Conservation (phyloP, 2,113 vertebrate species). For the Hypanus sabinus region DNA sequence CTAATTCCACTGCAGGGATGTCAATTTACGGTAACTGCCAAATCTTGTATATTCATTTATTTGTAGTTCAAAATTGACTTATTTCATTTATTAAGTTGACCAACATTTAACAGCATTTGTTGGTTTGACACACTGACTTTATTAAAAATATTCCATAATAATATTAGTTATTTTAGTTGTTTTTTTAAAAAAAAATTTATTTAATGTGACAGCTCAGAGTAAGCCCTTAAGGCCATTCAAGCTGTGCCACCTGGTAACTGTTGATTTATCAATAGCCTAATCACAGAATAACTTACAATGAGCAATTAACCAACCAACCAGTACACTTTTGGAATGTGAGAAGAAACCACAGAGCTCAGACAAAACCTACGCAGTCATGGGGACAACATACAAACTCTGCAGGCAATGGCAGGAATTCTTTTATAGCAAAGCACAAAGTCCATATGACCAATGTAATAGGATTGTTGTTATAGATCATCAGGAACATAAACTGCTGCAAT, state of each 20-base stretch:
- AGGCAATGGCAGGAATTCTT: too few species aligned
- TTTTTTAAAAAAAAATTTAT: too few species aligned
- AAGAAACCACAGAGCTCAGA: too few species aligned
- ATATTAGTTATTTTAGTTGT: background rate
- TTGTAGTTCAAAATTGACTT: background rate
- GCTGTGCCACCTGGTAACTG: too few species aligned
- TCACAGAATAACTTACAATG: too few species aligned
- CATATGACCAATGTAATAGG: background rate
- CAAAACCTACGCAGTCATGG: too few species aligned
- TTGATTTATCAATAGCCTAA: too few species aligned
- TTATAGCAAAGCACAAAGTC: background rate
- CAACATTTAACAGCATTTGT: background rate
- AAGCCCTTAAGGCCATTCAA: too few species aligned
- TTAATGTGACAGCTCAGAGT: too few species aligned
- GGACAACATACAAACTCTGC: too few species aligned
- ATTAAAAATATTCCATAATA: background rate
- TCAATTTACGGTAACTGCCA: slow-evolving; percentile 77
- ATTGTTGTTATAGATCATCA: background rate
- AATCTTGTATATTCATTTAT: background rate
- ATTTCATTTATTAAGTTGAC: background rate
- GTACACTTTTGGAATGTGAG: too few species aligned
- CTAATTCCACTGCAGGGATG: slow-evolving; percentile 90
- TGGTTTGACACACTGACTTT: background rate
- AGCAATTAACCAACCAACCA: too few species aligned
- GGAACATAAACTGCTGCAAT: background rate